These are phyloP conservation scores for Abrostola tripartita DNA, from an alignment of 2,888 invertebrate species.

Conservation along the genomic window DNA sequence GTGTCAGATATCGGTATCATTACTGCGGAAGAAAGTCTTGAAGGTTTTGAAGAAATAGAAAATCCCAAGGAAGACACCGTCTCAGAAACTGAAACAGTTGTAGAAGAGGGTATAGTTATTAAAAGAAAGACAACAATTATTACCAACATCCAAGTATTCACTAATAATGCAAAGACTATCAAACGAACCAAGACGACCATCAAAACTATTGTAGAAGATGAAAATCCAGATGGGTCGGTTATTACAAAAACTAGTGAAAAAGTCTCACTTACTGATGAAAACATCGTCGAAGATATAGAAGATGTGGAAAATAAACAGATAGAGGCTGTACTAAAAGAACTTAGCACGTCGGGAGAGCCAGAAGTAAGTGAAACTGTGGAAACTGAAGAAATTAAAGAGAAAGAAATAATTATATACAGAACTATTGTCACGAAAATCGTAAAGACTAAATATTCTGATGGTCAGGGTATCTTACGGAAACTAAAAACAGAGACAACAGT, in stretches of 20 bases:
- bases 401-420: constrained; percentile 66
- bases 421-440: constrained; percentile 69
- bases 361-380: constrained; percentile 59
- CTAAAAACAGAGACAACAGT: constrained; percentile 72
- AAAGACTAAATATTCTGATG: constrained; percentile 71
- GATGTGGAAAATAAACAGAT: constrained; percentile 8
- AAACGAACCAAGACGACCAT: constrained; percentile 74
- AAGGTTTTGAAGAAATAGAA: constrained; percentile 65
- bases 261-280: constrained; percentile 73
- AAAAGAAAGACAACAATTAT: constrained; percentile 74
- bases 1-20: constrained; percentile 72
- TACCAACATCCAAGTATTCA: constrained; percentile 68
- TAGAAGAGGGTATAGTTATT: constrained; percentile 70
- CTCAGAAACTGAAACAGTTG: constrained; percentile 65
- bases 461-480: constrained; percentile 63
- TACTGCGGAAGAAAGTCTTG: constrained; percentile 54
- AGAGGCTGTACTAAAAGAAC: constrained; percentile 44
- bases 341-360: constrained; percentile 57
- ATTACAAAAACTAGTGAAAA: constrained; percentile 80
- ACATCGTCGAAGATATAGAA: constrained; percentile 42
- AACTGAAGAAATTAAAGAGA: constrained; percentile 66
- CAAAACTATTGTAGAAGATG: constrained; percentile 77
- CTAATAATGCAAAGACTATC: constrained; percentile 60
- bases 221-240: constrained; percentile 79
- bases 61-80: constrained; percentile 68